These are phyloP conservation scores for Tenthredo scrophulariae DNA, from an alignment of 2,888 invertebrate genomes.

Conservation along the genomic window DNA sequence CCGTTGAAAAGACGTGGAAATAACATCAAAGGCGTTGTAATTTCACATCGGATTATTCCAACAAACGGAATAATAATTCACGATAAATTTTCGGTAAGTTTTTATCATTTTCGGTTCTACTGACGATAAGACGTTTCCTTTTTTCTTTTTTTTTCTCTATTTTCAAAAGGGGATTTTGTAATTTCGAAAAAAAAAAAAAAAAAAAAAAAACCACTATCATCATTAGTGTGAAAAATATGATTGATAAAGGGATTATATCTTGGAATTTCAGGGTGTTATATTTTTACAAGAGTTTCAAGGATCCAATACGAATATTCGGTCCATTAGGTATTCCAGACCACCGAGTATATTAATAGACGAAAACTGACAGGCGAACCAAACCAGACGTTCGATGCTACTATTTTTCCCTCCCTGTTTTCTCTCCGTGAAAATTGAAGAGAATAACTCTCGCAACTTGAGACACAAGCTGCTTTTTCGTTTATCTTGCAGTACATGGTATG, in stretches of 20 bases:
- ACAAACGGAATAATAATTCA: neutral
- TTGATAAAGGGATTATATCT: neutral
- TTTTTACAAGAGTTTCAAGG: neutral
- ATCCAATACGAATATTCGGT: conserved; percentile 52
- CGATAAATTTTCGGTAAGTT: neutral
- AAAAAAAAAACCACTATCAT: too few relatives aligned
- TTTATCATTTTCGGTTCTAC: neutral
- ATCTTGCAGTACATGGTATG: neutral
- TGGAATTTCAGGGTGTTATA: neutral
- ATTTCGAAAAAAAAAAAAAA: too few relatives aligned
- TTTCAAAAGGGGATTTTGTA: neutral
- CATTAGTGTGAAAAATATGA: neutral
- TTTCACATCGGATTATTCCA: neutral
- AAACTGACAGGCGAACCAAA: conserved; percentile 74
- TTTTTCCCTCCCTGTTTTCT: conserved; percentile 19
- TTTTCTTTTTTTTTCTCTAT: neutral
- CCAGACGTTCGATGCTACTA: conserved; percentile 65
- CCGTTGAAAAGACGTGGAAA: neutral
- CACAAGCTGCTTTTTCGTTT: neutral
- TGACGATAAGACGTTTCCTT: neutral
- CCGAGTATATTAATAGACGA: conserved; percentile 73
- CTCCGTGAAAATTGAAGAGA: neutral
- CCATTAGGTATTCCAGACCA: conserved; percentile 66
- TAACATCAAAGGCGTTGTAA: neutral
- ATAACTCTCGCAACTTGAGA: neutral